phyloP scores from a whole-genome alignment of 2,113 vertebrate genomes.

The Brachypteracias leptosomus region DNA sequence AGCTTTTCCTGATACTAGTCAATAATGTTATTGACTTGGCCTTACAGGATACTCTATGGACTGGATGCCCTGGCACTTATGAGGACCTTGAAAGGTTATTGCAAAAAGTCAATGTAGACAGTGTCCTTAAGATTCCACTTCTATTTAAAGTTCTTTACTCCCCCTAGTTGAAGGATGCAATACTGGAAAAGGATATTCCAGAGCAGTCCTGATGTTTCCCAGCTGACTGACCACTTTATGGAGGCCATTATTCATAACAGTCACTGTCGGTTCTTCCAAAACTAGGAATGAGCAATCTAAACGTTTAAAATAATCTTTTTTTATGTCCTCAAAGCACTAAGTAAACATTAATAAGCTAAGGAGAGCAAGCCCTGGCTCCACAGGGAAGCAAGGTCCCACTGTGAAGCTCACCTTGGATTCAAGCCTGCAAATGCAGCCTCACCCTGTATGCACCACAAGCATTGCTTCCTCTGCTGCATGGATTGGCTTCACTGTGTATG shows the following conservation, averaged over 20 bases:
- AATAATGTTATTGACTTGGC: not conserved
- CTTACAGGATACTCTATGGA: not conserved
- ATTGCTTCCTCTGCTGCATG: not conserved
- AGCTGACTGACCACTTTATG: not conserved
- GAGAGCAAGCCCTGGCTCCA: not conserved
- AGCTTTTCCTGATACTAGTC: not conserved
- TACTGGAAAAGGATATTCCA: not conserved
- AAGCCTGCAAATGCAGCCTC: not conserved
- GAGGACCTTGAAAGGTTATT: not conserved
- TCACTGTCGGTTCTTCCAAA: not conserved
- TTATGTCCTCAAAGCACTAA: not conserved
- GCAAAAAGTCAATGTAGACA: not conserved
- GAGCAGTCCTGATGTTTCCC: not conserved
- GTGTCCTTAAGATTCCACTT: not conserved
- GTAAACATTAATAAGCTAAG: not conserved
- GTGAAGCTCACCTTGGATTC: not conserved
- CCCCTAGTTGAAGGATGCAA: not conserved
- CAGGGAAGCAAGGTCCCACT: not conserved
- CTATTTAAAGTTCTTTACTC: not conserved
- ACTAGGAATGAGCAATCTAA: not conserved
- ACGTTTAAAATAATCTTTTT: not conserved
- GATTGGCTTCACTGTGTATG: not conserved
- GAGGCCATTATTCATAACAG: not conserved
- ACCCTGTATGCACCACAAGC: too few relatives aligned
- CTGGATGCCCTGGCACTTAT: not conserved